Conservation (phyloP, 37 sponge, comb jelly and placozoan species). For the Beroe forskalii region DNA sequence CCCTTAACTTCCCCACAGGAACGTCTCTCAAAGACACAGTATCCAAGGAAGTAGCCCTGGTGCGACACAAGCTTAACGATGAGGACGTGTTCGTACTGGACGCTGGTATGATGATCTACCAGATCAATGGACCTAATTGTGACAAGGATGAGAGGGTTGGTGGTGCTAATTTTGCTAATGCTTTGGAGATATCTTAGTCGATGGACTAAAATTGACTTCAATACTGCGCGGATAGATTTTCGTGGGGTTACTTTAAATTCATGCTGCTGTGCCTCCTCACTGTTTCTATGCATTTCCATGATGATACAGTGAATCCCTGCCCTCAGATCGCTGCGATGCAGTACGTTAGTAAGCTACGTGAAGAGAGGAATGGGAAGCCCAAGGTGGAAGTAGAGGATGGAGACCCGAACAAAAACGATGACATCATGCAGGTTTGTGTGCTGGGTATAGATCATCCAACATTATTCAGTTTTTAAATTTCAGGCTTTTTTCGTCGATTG, state of each 20-base stretch:
- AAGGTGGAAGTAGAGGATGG: slow-evolving; percentile 38
- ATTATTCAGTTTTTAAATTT: not conserved
- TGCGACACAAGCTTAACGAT: slow-evolving; percentile 75
- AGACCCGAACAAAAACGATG: not conserved
- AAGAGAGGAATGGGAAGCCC: slow-evolving; percentile 27
- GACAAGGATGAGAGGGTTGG: slow-evolving; percentile 54
- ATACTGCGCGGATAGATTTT: too few relatives aligned
- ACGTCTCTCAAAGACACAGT: slow-evolving; percentile 64
- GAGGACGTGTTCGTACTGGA: slow-evolving; percentile 94
- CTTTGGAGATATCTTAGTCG: too few relatives aligned
- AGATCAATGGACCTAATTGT: slow-evolving; percentile 67
- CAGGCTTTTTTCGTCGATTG: not conserved
- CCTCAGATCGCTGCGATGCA: slow-evolving; percentile 17
- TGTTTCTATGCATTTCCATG: not conserved
- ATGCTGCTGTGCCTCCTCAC: not conserved
- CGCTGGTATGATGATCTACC: slow-evolving; percentile 82
- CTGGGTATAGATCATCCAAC: too few relatives aligned
- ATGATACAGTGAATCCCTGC: not conserved
- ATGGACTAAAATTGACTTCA: too few relatives aligned
- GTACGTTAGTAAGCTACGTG: not conserved
- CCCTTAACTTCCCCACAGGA: not conserved
- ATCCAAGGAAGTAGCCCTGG: slow-evolving; percentile 72
- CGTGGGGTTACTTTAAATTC: too few relatives aligned
- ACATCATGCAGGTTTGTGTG: slow-evolving; percentile 4
- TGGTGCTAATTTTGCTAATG: too few relatives aligned